These are phyloP conservation scores for Agonopterix heracliana DNA, from an alignment of 2,888 invertebrate genomes.

Conservation along the genomic window DNA sequence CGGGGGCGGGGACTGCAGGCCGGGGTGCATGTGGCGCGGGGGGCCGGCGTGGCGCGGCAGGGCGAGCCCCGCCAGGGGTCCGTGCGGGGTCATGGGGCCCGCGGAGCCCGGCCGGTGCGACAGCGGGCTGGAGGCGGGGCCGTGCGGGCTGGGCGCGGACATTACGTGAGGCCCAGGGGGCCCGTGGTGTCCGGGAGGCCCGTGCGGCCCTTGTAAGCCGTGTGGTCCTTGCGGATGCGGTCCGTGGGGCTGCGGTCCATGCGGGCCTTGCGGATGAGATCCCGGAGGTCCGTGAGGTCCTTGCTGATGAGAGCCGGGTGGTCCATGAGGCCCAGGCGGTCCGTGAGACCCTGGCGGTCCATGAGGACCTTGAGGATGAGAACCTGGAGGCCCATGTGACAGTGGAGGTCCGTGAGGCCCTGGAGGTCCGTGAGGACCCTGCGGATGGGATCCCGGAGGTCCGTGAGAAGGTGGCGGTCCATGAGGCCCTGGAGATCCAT, in stretches of 20 bases:
- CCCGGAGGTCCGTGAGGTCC: conserved; percentile 10
- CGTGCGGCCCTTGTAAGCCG: background rate
- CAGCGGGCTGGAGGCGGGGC: too few species aligned
- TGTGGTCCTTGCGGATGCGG: conserved; percentile 2
- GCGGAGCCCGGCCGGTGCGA: too few species aligned
- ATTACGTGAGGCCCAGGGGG: conserved; percentile 12
- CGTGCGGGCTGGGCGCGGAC: conserved; percentile 19
- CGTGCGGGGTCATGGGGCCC: conserved; percentile 7
- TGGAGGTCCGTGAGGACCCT: background rate
- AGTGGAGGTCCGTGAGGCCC: conserved; percentile 3
- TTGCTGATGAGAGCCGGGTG: conserved; percentile 11
- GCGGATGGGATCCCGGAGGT: conserved; percentile 11
- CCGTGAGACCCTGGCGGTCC: conserved; percentile 12
- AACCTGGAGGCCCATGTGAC: conserved; percentile 7
- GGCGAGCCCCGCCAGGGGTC: background rate
- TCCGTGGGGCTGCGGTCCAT: conserved; percentile 9
- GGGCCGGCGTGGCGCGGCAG: background rate
- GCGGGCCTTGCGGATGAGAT: conserved; percentile 1
- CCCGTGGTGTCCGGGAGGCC: background rate
- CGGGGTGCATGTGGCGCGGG: conserved; percentile 8
- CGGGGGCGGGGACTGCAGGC: conserved; percentile 6
- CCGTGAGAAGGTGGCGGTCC: conserved; percentile 11
- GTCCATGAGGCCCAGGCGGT: conserved; percentile 13
- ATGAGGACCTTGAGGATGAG: conserved; percentile 13
- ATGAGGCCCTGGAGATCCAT: conserved; percentile 10